Percentiles rank a stretch among this genome's conserved stretches.
Conservation (phyloP, 2,888 invertebrate species). For the Eledone cirrhosa region DNA sequence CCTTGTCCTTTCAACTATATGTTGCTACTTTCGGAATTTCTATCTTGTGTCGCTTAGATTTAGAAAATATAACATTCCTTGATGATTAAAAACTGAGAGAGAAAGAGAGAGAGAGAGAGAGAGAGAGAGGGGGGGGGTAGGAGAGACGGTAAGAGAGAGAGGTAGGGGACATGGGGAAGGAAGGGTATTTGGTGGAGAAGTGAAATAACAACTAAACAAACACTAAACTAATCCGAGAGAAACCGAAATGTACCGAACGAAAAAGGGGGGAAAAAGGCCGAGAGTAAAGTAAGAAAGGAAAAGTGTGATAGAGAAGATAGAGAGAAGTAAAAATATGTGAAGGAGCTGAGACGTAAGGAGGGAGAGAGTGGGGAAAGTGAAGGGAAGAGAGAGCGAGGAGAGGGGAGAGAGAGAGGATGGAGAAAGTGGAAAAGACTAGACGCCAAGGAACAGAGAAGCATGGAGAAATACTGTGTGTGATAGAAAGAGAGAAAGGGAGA, state of each 20-base stretch:
- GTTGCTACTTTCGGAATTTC: too few species aligned
- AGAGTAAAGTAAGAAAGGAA: neutral
- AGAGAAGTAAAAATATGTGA: neutral
- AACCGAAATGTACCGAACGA: too few species aligned
- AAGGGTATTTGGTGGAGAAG: neutral
- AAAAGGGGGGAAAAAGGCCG: neutral
- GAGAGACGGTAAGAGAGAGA: neutral
- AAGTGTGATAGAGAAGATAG: neutral
- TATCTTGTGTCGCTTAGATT: too few species aligned
- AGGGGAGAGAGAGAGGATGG: neutral
- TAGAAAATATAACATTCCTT: too few species aligned
- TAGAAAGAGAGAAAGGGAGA: neutral
- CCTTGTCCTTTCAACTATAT: too few species aligned
- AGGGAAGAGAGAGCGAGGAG: neutral
- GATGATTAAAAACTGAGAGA: too few species aligned
- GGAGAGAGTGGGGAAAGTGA: neutral
- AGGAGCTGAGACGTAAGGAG: neutral
- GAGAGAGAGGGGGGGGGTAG: neutral
- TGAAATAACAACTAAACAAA: too few species aligned
- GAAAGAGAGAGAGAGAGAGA: neutral
- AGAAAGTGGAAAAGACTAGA: neutral
- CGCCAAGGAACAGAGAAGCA: neutral
- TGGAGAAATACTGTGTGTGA: neutral
- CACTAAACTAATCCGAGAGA: too few species aligned
- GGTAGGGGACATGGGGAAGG: neutral